Percentiles rank a stretch among this genome's conserved stretches.
phyloP scores from a whole-genome alignment of 2,797 vertebrate species.

The Semotilus atromaculatus region DNA sequence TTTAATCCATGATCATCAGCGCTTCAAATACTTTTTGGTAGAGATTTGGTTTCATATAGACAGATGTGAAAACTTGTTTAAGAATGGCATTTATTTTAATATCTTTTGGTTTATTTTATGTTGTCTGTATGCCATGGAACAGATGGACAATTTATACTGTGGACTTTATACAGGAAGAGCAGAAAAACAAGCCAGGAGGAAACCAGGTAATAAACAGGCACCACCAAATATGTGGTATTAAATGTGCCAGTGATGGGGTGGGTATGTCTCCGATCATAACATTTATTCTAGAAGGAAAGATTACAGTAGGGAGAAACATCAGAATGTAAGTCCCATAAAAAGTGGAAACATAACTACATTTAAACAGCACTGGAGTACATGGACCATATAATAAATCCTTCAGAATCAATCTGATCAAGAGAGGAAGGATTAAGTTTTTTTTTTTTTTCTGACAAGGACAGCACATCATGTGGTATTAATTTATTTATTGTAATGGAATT shows the following conservation, averaged over 20 bases:
- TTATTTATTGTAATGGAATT: not conserved
- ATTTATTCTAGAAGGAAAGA: not conserved
- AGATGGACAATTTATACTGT: not conserved
- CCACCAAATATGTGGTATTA: conserved; percentile 3
- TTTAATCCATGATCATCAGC: not conserved
- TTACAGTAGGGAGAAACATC: not conserved
- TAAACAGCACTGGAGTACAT: conserved; percentile 67
- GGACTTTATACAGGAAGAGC: conserved; percentile 13
- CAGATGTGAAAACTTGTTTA: not conserved
- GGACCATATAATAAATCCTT: conserved; percentile 44
- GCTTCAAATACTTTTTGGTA: not conserved
- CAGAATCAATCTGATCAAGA: conserved; percentile 70
- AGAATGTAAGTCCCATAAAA: not conserved
- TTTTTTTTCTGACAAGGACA: conserved; percentile 9
- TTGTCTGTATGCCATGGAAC: not conserved
- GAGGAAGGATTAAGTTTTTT: conserved; percentile 61
- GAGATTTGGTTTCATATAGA: not conserved
- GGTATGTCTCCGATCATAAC: not conserved
- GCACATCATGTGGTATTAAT: not conserved
- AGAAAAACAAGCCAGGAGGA: not conserved
- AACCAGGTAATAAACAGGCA: conserved; percentile 33
- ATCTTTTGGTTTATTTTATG: not conserved
- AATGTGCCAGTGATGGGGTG: not conserved
- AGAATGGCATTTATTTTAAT: not conserved
- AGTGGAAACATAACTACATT: conserved; percentile 67